Conservation (phyloP, 2,888 invertebrate genomes). For the Sarcophaga subvicina region DNA sequence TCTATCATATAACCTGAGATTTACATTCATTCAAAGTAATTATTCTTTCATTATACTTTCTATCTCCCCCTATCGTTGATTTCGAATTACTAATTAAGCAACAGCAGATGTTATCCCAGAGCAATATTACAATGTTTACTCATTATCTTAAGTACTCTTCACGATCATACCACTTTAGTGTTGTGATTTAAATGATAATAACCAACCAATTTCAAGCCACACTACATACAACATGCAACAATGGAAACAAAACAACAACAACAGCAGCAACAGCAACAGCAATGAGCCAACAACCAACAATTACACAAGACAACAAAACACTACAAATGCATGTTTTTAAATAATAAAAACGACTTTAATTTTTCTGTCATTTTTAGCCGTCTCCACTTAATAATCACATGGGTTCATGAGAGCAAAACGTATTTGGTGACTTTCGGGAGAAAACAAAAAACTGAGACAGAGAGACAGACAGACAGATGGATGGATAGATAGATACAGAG, state of each 20-base stretch:
- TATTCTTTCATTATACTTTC: too few species aligned
- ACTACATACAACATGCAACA: slow-evolving; percentile 31
- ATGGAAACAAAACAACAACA: not conserved
- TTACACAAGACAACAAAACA: slow-evolving; percentile 27
- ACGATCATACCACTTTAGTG: slow-evolving; percentile 43
- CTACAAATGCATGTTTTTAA: slow-evolving; percentile 53
- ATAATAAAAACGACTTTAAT: slow-evolving; percentile 43
- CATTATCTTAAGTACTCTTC: slow-evolving; percentile 44
- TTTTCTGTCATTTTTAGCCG: not conserved
- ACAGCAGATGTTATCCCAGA: slow-evolving; percentile 32
- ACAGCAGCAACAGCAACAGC: not conserved
- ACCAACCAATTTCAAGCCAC: slow-evolving; percentile 30
- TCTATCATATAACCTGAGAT: too few species aligned
- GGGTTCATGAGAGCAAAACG: slow-evolving; percentile 46
- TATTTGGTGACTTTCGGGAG: slow-evolving; percentile 43
- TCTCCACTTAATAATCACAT: slow-evolving; percentile 36
- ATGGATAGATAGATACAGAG: too few species aligned
- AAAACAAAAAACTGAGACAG: not conserved
- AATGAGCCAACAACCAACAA: slow-evolving; percentile 16
- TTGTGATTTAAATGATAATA: slow-evolving; percentile 44
- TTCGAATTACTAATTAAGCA: not conserved
- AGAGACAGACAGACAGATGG: too few species aligned
- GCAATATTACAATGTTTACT: slow-evolving; percentile 15
- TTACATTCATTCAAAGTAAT: too few species aligned
- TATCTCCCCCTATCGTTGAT: not conserved